Evolutionary conservation across 2,797 vertebrate species (phyloP).

Genomic region (Cuniculus paca): DNA sequence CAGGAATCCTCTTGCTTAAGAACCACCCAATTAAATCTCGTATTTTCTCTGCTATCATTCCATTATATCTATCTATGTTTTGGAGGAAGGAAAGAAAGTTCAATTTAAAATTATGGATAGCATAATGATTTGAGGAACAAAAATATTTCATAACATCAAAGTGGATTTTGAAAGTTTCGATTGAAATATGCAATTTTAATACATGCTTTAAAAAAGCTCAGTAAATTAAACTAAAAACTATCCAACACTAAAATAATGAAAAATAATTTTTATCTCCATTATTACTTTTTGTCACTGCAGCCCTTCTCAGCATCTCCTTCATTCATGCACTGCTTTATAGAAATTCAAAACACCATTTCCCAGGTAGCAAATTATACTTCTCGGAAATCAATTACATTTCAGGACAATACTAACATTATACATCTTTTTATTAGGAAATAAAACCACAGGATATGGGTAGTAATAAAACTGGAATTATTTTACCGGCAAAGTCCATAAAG

Average conservation of each 20-base stretch:
- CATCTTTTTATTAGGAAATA: slow-evolving; percentile 85
- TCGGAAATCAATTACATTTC: slow-evolving; percentile 84
- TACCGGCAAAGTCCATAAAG: slow-evolving; percentile 78
- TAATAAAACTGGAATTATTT: slow-evolving; percentile 85
- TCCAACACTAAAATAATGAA: slow-evolving; percentile 72
- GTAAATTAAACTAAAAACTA: slow-evolving; percentile 69
- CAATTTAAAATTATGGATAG: slow-evolving; percentile 45
- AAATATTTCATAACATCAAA: slow-evolving; percentile 29
- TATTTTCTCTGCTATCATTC: neutral
- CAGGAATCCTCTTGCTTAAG: neutral
- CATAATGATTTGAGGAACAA: slow-evolving; percentile 55
- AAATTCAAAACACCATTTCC: slow-evolving; percentile 78
- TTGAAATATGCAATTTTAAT: slow-evolving; percentile 60
- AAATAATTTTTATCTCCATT: slow-evolving; percentile 73
- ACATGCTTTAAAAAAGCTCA: slow-evolving; percentile 58
- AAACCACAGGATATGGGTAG: slow-evolving; percentile 80
- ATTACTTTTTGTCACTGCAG: slow-evolving; percentile 53
- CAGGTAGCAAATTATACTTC: slow-evolving; percentile 75
- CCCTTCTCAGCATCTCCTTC: slow-evolving; percentile 57
- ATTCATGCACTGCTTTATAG: slow-evolving; percentile 66
- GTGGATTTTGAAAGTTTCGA: slow-evolving; percentile 58
- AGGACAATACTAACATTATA: slow-evolving; percentile 78
- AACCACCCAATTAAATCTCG: neutral
- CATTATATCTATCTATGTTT: neutral
- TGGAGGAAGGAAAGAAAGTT: neutral